Evolutionary conservation across 2,797 vertebrate genomes (phyloP), one percentile per base, ranked within the genome.

Genomic region (Lophotriccus pileatus): DNA sequence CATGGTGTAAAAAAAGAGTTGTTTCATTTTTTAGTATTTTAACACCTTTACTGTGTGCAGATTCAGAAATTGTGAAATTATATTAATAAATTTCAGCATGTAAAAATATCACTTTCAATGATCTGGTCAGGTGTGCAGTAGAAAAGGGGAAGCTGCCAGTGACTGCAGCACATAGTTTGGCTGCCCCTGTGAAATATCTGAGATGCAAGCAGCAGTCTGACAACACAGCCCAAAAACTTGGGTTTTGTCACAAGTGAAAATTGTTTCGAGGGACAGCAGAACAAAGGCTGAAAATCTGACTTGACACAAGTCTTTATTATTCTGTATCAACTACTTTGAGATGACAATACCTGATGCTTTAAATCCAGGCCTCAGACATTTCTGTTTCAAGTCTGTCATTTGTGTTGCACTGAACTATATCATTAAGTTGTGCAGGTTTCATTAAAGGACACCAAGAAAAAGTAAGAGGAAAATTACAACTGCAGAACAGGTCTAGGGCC

Each of bases 371-470:
- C 46, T 72, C 37, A 69, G 34, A 72, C 13, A 56, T 84, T 73
- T 68, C 49, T 85, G 16, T 73, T 93, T 76, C 76, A 84, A 94
- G 66, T 43, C 63, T 37, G 25, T 46, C 75, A 91, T 85, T 86
- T 81, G 28, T 56, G 39, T 30, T 78, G 59, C 39, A 70, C 30
- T 63, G 59, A 89, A 86, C 55, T 66, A 15, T 67, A 66, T 56
- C 73, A 87, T 86, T 93, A 89, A 74, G 25, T 43, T 70, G 78
- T 46, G 34, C 32, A 67, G 14, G 55, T 87, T 93, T 91, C 62
- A 68, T 49, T 87, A 88, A 92, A 95, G 70, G 78, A 74, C 56
- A 92, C 49, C 28, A 70, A 74, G 74, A 80, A 92, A 93, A 87
- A 78, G 22, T 70, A 84, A 36, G 39, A 91, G 67, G 44, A 91